Base-by-base conservation (phyloP, 2,888 invertebrate species). In the Calameuta filiformis region DNA sequence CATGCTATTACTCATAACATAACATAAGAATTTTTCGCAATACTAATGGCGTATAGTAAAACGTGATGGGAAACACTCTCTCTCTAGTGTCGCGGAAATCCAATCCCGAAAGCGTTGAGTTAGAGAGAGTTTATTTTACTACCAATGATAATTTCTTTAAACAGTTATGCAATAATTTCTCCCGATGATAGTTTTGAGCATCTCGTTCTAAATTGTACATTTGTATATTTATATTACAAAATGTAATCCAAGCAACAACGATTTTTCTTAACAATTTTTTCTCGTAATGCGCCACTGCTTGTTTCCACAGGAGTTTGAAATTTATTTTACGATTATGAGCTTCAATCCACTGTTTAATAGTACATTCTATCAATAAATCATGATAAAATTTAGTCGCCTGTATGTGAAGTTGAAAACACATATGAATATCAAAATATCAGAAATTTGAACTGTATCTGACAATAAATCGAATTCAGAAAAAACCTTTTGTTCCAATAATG, bases 101-200 rank as follows among this genome's bases (percentile, higher is more conserved):
- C 6, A 40, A 15, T 40, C 2, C 15, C 15, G 40, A 40, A 15
- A 40, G 40, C 40, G 15, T 40, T 40, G 40, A 40, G 40, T 40
- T 40, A 40, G 40, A 40, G 15, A 37, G 15, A 37, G 40, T 2
- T 35, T 31, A 75, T 68, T 68, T 33, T 78, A 40, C 15, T 81
- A 85, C 85, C 84, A 69, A 71, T 15, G 77, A 56, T 71, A 85
- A 83, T 23, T 23, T 71, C 56, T 75, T 73, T 3, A 85, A 81
- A 73, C 80, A 81, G 35, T n/a, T 75, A 31, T 40, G 79, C 12
- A 84, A 71, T 73, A 85, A 77, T 77, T 77, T 81, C 1, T 73
- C 77, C 30, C 56, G 73, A 74, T 76, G 68, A 35, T 80, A 79
- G 37, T 75, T 23, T 12, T 37, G 74, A 12, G 77, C 69, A 23